Percentiles rank a stretch among this genome's conserved stretches.
Conservation (phyloP, 2,113 vertebrate species). For the Apeltes quadracus region DNA sequence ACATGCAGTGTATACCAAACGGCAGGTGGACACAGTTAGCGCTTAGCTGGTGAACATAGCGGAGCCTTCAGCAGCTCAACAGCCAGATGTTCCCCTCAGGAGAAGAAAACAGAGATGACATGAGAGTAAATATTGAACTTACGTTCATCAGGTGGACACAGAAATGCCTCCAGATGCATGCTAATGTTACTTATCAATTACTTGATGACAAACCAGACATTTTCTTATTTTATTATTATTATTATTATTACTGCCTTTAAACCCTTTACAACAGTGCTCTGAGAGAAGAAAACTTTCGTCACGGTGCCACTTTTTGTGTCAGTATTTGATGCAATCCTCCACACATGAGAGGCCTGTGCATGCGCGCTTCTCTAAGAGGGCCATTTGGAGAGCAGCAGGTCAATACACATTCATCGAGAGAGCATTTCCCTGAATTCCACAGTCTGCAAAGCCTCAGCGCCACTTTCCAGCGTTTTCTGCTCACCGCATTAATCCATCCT, state of each 20-base stretch:
- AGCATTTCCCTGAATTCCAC: slow-evolving; percentile 72
- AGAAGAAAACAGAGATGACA: slow-evolving; percentile 2
- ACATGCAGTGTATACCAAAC: neutral
- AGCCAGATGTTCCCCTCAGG: neutral
- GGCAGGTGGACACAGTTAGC: neutral
- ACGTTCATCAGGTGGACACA: neutral
- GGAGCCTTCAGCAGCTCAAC: slow-evolving; percentile 1
- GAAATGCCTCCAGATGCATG: neutral
- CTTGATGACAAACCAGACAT: neutral
- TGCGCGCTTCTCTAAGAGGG: slow-evolving; percentile 56
- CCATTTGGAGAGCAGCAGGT: slow-evolving; percentile 75
- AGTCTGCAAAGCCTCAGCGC: slow-evolving; percentile 64
- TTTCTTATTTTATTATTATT: too few species aligned
- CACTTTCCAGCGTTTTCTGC: slow-evolving; percentile 74
- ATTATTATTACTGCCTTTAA: too few species aligned
- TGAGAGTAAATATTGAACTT: slow-evolving; percentile 5
- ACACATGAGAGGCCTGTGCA: slow-evolving; percentile 54
- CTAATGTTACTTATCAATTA: neutral
- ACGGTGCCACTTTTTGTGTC: slow-evolving; percentile 32
- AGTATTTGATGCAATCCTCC: slow-evolving; percentile 55
- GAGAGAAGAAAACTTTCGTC: slow-evolving; percentile 33
- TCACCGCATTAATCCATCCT: slow-evolving; percentile 79
- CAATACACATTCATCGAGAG: slow-evolving; percentile 79
- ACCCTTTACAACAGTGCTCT: neutral
- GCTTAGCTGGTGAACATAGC: neutral